Evolutionary conservation across 1,140 invertebrate species (phyloP), one percentile per base, ranked within the genome.

Genomic region (Musca domestica): DNA sequence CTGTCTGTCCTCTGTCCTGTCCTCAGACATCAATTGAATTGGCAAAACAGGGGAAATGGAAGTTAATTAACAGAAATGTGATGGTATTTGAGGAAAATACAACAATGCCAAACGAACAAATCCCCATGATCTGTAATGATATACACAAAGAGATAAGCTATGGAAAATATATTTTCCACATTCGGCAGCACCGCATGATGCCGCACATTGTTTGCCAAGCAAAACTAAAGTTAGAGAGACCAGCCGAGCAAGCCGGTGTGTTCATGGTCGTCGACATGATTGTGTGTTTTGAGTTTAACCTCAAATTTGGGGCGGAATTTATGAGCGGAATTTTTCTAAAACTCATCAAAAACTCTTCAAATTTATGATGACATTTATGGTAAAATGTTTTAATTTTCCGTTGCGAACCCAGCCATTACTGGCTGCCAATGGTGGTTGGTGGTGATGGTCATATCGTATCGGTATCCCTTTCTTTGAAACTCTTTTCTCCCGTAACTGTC

Each of bases 271-370:
- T 30, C 7, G 25, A 30, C 27, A 58, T 27, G 17, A 4, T 58
- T 58, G 4, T 30, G 25, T 27, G 27, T 58, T 61, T 19, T 61
- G 56, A 17, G 17, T 61, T 61, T 56, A 56, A 56, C 22, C 52
- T 56, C 52, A 61, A 61, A 58, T 25, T 41, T 41, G 15, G 34
- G 56, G 56, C 56, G 56, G 30, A 41, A 34, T 61, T 61, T 61
- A 61, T 61, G 56, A 20, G 2, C 56, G 19, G 15, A 19, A 41
- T 30, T 58, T 25, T 58, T 58, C 34, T 61, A 41, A 34, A 61
- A 61, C 17, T 61, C 56, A 61, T 61, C 56, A 61, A 61, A 61
- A 20, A 61, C 17, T 61, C 56, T 61, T 61, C 56, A 61, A 61
- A 61, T 61, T 61, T 61, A 61, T 19, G 56, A 61, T 61, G 56